Conservation (phyloP, 2,113 vertebrate genomes). For the Actenoides lindsayi region DNA sequence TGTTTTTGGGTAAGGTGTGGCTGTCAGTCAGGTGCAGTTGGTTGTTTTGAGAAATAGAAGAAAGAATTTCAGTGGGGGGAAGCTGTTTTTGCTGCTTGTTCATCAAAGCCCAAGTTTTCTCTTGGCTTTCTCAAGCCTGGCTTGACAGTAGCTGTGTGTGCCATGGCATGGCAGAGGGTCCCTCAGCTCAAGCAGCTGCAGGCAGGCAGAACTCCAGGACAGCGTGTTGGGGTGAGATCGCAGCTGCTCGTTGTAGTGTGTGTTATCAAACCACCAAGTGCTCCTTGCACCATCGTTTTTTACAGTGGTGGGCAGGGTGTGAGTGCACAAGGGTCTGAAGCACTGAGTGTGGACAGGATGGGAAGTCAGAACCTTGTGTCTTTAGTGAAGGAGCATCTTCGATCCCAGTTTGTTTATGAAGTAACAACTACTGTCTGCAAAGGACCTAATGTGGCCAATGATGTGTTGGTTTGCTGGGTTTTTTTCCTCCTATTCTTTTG, state of each 20-base stretch:
- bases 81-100: slow-evolving; percentile 35
- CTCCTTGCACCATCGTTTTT: background rate
- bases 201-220: background rate
- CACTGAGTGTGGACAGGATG: slow-evolving; percentile 10
- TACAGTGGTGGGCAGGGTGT: background rate
- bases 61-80: slow-evolving; percentile 5
- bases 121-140: background rate
- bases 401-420: background rate
- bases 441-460: background rate
- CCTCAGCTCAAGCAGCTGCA: background rate
- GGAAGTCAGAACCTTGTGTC: background rate
- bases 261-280: background rate
- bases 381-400: background rate
- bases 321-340: background rate
- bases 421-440: background rate
- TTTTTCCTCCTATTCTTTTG: background rate
- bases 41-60: slow-evolving; percentile 24
- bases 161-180: background rate
- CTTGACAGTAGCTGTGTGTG: background rate
- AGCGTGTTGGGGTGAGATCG: background rate
- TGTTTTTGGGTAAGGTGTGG: background rate
- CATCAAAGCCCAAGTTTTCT: background rate
- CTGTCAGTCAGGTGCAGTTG: background rate
- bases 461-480: background rate
- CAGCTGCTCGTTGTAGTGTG: background rate